Evolutionary conservation across 1,140 invertebrate genomes (phyloP), one percentile per base, ranked within the genome.

Genomic region (Lysiphlebus fabarum): DNA sequence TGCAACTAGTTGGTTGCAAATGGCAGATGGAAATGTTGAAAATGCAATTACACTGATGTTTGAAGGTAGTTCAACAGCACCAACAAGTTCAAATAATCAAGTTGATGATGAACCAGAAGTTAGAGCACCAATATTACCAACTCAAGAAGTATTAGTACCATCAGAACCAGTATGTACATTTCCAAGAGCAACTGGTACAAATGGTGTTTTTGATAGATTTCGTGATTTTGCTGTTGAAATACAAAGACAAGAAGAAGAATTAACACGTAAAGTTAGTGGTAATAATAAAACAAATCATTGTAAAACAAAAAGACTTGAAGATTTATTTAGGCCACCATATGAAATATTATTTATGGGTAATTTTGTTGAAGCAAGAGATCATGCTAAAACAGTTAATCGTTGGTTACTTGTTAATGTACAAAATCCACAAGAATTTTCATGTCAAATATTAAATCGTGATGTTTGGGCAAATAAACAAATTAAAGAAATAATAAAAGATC

Each of bases 391-490:
- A 7, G 73, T 81, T 6, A 86, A 87, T 61, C 84, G 84, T 58
- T 92, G 90, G 90, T 65, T 92, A 10, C 78, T 92, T 63, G 87
- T 92, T 0, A 91, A 92, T 74, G 81, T 92, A 5, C 90, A 92
- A 73, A 85, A 91, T 77, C 82, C 87, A 17, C 78, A 83, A 65
- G 89, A 90, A 73, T 92, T 92, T 76, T 73, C 84, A 8, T 85
- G 83, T 63, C 89, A 91, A 74, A 82, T 88, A 6, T 75, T 92
- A 5, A 92, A 91, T 74, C 78, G 90, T 51, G 90, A 92, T 76
- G 83, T 92, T 1, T 92, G 90, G 90, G 85, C 87, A 4, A 83
- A 86, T 62, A 71, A 74, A 53, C 82, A 85, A 59, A 83, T 91
- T 2, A 85, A 87, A 59, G 82, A 82, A 47, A 80, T 92, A 48